A percentile compares a stretch with the other conserved stretches of the same genome.
phyloP scores from a whole-genome alignment of 2,888 invertebrate species.

The Xylophagus ater region DNA sequence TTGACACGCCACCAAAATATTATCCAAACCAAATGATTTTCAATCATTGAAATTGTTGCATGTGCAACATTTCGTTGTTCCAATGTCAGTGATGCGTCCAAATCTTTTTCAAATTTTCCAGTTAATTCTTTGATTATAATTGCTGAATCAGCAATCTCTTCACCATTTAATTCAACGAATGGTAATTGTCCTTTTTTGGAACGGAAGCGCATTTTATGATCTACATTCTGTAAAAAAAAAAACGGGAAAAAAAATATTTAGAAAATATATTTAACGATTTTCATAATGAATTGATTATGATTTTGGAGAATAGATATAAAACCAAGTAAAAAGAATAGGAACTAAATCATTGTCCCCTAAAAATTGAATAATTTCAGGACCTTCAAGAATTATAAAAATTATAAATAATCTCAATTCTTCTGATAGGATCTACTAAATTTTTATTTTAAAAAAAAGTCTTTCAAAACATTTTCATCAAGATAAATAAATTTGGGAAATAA shows the following conservation, averaged over 20 bases:
- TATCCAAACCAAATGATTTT: conserved; percentile 88
- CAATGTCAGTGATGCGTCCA: conserved; percentile 68
- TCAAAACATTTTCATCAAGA: too few relatives aligned
- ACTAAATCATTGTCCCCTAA: too few relatives aligned
- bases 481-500: too few relatives aligned
- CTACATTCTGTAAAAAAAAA: conserved; percentile 67
- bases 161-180: conserved; percentile 89
- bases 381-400: too few relatives aligned
- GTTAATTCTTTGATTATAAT: conserved; percentile 82
- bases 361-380: too few relatives aligned
- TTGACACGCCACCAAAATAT: conserved; percentile 86
- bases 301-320: too few relatives aligned
- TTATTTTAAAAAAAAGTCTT: too few relatives aligned
- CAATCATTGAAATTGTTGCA: conserved; percentile 89
- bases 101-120: conserved; percentile 68
- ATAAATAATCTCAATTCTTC: too few relatives aligned
- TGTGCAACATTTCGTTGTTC: conserved; percentile 83
- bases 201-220: conserved; percentile 86
- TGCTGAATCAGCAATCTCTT: conserved; percentile 85
- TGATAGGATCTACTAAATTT: too few relatives aligned
- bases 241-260: too few relatives aligned
- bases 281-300: background rate
- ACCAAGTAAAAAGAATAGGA: too few relatives aligned
- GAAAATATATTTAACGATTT: conserved; percentile 11
- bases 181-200: conserved; percentile 92